These are phyloP conservation scores for Xylocampa areola DNA, from an alignment of 2,888 invertebrate genomes.

Conservation along the genomic window DNA sequence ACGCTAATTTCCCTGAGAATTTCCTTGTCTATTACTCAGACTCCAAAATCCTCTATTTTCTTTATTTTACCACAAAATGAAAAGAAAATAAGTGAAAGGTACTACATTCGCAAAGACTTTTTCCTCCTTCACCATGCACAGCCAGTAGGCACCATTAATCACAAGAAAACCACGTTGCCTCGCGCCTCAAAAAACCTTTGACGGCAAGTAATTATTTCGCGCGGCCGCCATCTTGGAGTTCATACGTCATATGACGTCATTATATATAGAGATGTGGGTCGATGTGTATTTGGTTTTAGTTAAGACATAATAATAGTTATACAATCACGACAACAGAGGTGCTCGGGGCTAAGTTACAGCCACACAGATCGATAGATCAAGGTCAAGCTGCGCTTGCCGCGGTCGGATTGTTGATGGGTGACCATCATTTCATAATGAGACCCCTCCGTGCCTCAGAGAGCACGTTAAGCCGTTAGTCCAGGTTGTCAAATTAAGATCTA, in stretches of 20 bases:
- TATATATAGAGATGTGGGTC: conserved; percentile 1
- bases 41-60: too few species aligned
- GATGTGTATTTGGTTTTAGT: conserved; percentile 14
- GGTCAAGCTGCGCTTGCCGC: too few species aligned
- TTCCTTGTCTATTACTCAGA: too few species aligned
- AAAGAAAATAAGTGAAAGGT: conserved; percentile 3
- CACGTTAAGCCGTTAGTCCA: too few species aligned
- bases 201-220: conserved; percentile 48
- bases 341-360: too few species aligned
- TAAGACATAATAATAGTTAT: background rate
- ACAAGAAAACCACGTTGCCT: conserved; percentile 35
- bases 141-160: conserved; percentile 43
- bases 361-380: too few species aligned
- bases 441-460: too few species aligned
- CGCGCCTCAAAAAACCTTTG: conserved; percentile 43
- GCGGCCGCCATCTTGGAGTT: conserved; percentile 43
- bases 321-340: too few species aligned
- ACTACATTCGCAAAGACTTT: conserved; percentile 17
- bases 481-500: too few species aligned
- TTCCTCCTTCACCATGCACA: conserved; percentile 7
- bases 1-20: too few species aligned
- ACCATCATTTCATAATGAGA: too few species aligned
- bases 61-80: background rate
- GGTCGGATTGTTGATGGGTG: too few species aligned
- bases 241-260: conserved; percentile 43